phyloP scores from a whole-genome alignment of 2,113 vertebrate genomes.

The Trichomycterus rosablanca region DNA sequence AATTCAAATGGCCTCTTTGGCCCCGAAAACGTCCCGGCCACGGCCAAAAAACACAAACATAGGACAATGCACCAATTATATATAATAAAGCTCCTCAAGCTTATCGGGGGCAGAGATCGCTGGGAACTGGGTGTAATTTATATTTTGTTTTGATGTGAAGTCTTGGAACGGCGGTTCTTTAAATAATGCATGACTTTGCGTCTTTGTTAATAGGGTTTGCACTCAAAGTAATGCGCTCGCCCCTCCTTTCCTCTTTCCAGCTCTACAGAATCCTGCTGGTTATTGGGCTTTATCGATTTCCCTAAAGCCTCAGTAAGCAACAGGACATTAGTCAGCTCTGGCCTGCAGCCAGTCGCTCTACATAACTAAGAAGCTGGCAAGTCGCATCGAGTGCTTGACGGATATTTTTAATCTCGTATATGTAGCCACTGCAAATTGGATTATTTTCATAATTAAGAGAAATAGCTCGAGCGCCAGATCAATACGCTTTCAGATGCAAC shows the following conservation, averaged over 20 bases:
- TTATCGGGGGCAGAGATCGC: constrained; percentile 40
- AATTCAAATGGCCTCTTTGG: constrained; percentile 38
- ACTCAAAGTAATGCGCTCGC: constrained; percentile 63
- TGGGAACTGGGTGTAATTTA: constrained; percentile 64
- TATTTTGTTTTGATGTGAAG: constrained; percentile 61
- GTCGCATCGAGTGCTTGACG: constrained; percentile 50
- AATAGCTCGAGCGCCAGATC: constrained; percentile 61
- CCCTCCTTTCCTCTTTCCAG: constrained; percentile 47
- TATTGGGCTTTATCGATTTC: constrained; percentile 66
- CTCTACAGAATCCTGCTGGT: constrained; percentile 56
- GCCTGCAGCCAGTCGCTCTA: constrained; percentile 50
- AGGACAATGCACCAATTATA: constrained; percentile 53
- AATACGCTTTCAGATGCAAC: constrained; percentile 56
- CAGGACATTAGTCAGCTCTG: constrained; percentile 65
- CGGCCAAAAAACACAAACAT: constrained; percentile 15
- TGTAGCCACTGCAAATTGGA: constrained; percentile 57
- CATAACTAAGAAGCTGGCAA: constrained; percentile 45
- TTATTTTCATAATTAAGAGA: constrained; percentile 64
- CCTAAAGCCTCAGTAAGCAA: constrained; percentile 57
- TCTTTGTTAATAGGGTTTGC: constrained; percentile 73
- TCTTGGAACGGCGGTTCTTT: constrained; percentile 58
- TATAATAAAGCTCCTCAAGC: constrained; percentile 51
- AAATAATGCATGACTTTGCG: constrained; percentile 70
- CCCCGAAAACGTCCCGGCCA: constrained; percentile 9
- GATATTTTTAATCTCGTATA: constrained; percentile 61